A percentile compares a stretch with the other conserved stretches of the same genome.
Conservation (phyloP, 2,888 invertebrate species). For the Diarsia rubi region DNA sequence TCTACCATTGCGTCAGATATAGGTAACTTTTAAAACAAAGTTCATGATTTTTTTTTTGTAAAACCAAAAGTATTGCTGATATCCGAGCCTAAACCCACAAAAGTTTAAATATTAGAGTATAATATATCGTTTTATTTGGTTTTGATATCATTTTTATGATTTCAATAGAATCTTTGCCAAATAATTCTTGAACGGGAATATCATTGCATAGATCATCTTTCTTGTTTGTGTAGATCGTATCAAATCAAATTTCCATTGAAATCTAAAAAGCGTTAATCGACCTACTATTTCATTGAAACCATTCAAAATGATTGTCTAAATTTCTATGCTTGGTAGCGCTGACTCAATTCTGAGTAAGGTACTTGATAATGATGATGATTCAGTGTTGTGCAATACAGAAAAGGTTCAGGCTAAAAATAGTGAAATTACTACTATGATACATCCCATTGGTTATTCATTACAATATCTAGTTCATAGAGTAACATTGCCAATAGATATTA, state of each 20-base stretch:
- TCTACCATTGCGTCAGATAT: background rate
- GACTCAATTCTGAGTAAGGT: slow-evolving; percentile 33
- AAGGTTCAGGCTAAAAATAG: background rate
- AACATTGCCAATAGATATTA: background rate
- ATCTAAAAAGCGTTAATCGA: slow-evolving; percentile 39
- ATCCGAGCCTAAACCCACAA: slow-evolving; percentile 5
- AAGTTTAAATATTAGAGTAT: slow-evolving; percentile 26
- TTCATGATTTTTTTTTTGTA: slow-evolving; percentile 13
- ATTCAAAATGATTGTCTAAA: slow-evolving; percentile 30
- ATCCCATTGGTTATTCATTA: slow-evolving; percentile 8
- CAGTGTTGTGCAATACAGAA: slow-evolving; percentile 23
- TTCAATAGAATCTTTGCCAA: slow-evolving; percentile 26
- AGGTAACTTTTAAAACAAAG: slow-evolving; percentile 13
- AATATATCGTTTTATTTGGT: slow-evolving; percentile 20
- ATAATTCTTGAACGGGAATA: slow-evolving; percentile 20
- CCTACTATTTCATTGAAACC: slow-evolving; percentile 12
- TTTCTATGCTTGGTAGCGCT: background rate
- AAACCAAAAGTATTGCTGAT: slow-evolving; percentile 11
- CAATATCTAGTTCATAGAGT: background rate
- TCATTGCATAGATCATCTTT: slow-evolving; percentile 1
- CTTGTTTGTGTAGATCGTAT: slow-evolving; percentile 3
- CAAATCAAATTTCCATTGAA: slow-evolving; percentile 30
- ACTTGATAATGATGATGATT: slow-evolving; percentile 42
- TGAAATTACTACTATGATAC: background rate
- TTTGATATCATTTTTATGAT: slow-evolving; percentile 27